These are phyloP conservation scores for Drosophila ogumai DNA, from an alignment of 1,140 invertebrate genomes.

Conservation along the genomic window DNA sequence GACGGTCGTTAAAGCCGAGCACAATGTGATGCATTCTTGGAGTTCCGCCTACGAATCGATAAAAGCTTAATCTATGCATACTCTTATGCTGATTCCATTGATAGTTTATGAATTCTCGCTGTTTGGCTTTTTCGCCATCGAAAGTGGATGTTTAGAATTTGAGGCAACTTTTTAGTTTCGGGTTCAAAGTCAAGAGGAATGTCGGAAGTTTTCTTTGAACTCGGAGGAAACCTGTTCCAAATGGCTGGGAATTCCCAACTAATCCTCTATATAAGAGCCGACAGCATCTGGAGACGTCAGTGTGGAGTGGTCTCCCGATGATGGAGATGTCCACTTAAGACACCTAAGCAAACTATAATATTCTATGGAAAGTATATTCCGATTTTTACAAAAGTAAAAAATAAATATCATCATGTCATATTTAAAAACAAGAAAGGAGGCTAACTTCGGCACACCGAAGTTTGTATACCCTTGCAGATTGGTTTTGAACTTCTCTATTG, in stretches of 20 bases:
- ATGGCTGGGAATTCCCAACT: slow-evolving; percentile 30
- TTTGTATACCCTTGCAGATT: too few relatives aligned
- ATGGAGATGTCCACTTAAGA: not conserved
- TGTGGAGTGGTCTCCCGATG: not conserved
- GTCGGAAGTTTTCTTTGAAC: slow-evolving; percentile 58
- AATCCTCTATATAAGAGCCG: slow-evolving; percentile 16
- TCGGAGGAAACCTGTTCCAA: slow-evolving; percentile 26
- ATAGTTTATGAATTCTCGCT: slow-evolving; percentile 39
- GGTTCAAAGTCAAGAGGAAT: slow-evolving; percentile 36
- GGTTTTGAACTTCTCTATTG: too few relatives aligned
- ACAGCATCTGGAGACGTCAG: slow-evolving; percentile 4
- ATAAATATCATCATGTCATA: not conserved
- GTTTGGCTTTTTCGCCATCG: slow-evolving; percentile 18
- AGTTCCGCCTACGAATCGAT: slow-evolving; percentile 63
- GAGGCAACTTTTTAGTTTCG: slow-evolving; percentile 31
- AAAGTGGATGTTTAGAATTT: slow-evolving; percentile 45
- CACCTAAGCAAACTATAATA: not conserved
- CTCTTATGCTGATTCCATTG: slow-evolving; percentile 38
- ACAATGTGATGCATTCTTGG: slow-evolving; percentile 46
- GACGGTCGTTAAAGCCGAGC: slow-evolving; percentile 56
- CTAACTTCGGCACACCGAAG: too few relatives aligned
- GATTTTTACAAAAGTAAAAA: not conserved
- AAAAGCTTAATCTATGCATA: slow-evolving; percentile 44
- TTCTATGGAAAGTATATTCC: not conserved
- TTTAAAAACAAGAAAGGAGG: too few relatives aligned